Evolutionary conservation across 2,888 invertebrate genomes (phyloP).

Genomic region (Altica lythri): DNA sequence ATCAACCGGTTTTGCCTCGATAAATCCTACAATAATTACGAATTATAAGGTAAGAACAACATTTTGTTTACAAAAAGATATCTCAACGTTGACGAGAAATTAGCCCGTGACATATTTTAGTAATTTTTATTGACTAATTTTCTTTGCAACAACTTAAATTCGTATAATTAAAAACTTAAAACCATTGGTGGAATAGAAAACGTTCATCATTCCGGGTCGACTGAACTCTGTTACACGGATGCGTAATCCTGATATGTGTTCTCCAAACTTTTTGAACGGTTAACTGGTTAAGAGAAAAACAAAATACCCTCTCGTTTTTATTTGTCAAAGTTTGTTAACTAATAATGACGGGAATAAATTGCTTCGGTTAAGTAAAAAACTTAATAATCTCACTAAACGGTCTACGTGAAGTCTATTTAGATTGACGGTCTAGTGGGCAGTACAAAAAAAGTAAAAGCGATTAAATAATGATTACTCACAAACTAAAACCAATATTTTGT

Average conservation of each 20-base stretch:
- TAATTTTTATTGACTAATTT: no score
- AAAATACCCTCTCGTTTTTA: conserved; percentile 30
- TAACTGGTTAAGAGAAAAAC: conserved; percentile 33
- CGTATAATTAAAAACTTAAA: neutral
- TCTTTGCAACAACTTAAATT: no score
- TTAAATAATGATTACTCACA: no score
- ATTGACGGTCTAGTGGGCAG: neutral
- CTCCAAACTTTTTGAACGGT: conserved; percentile 34
- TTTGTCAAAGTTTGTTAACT: conserved; percentile 32
- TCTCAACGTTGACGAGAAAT: no score
- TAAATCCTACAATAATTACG: no score
- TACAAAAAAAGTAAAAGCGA: no score
- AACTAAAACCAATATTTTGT: no score
- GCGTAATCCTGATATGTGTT: conserved; percentile 39
- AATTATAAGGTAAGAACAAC: no score
- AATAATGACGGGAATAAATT: conserved; percentile 28
- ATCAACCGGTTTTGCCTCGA: no score
- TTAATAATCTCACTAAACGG: conserved; percentile 10
- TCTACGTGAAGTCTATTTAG: conserved; percentile 5
- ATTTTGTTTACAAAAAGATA: no score
- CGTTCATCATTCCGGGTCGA: conserved; percentile 17
- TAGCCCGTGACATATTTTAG: no score
- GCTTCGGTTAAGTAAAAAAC: conserved; percentile 22
- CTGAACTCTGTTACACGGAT: conserved; percentile 33
- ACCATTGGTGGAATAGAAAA: conserved; percentile 26